Evolutionary conservation across 2,888 invertebrate species (phyloP).

Genomic region (Pristionchus arcanus): DNA sequence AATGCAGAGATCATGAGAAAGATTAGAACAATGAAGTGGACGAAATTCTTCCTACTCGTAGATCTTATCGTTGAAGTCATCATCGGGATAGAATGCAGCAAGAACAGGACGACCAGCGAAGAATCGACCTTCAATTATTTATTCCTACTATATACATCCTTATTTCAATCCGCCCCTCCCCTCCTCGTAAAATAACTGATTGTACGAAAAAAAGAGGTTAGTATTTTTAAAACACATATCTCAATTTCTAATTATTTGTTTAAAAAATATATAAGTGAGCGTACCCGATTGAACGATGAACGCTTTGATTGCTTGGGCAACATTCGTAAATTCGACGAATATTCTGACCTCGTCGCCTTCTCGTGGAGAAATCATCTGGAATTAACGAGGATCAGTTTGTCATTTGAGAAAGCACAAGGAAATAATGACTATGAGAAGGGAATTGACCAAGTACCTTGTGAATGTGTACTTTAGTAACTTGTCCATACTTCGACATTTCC

Average conservation of each 20-base stretch:
- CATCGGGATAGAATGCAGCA: slow-evolving; percentile 94
- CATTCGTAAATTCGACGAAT: slow-evolving; percentile 97
- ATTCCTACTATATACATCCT: background rate
- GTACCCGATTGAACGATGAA: slow-evolving; percentile 80
- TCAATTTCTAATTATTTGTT: too few relatives aligned
- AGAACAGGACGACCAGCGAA: slow-evolving; percentile 97
- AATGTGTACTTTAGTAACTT: slow-evolving; percentile 93
- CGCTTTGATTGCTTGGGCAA: slow-evolving; percentile 94
- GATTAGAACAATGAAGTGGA: background rate
- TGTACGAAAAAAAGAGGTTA: too few relatives aligned
- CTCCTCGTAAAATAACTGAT: too few relatives aligned
- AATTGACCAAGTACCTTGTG: slow-evolving; percentile 84
- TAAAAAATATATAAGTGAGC: background rate
- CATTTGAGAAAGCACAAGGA: background rate
- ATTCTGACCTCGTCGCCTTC: slow-evolving; percentile 96
- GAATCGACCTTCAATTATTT: slow-evolving; percentile 84
- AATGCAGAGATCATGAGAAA: slow-evolving; percentile 1
- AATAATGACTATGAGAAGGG: background rate
- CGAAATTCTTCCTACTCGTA: slow-evolving; percentile 69
- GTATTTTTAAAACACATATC: too few relatives aligned
- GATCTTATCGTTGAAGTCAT: slow-evolving; percentile 85
- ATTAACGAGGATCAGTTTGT: background rate
- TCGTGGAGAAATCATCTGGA: slow-evolving; percentile 84
- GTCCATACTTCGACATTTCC: slow-evolving; percentile 98
- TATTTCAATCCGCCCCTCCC: too few relatives aligned